A percentile compares a stretch with the other conserved stretches of the same genome.
These are phyloP conservation scores for Uria lomvia DNA, from an alignment of 2,113 vertebrate species.

Conservation along the genomic window DNA sequence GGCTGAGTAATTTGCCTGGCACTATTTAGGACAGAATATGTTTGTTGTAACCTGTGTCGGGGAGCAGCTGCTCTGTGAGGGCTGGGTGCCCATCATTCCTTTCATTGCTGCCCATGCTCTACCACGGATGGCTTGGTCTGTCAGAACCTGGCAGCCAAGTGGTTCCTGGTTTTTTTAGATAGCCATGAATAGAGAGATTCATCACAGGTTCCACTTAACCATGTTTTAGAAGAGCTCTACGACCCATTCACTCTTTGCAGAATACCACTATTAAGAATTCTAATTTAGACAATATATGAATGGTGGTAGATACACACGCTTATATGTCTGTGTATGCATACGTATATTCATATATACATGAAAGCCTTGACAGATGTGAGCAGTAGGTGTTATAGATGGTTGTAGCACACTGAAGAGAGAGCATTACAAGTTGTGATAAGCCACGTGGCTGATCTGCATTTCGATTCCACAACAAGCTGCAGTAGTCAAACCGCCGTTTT, in stretches of 20 bases:
- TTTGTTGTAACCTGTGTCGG: background rate
- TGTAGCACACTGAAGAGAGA: background rate
- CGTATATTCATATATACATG: background rate
- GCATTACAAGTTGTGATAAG: background rate
- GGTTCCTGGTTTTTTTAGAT: background rate
- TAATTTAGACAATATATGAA: background rate
- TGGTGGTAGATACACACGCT: background rate
- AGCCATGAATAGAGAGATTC: background rate
- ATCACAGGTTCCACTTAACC: background rate
- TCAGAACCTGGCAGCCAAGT: background rate
- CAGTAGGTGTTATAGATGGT: background rate
- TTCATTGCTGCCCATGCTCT: background rate
- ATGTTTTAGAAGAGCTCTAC: background rate
- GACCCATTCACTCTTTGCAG: background rate
- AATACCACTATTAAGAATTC: background rate
- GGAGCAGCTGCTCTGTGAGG: background rate
- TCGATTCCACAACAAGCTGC: background rate
- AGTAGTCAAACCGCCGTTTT: background rate
- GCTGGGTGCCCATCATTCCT: accelerated
- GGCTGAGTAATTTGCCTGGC: background rate
- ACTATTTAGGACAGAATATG: background rate
- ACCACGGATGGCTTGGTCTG: background rate
- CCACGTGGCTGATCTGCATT: background rate
- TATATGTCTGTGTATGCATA: background rate
- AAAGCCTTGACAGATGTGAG: background rate